Evolutionary conservation across 1,140 invertebrate genomes (phyloP).

Genomic region (Lerema accius): DNA sequence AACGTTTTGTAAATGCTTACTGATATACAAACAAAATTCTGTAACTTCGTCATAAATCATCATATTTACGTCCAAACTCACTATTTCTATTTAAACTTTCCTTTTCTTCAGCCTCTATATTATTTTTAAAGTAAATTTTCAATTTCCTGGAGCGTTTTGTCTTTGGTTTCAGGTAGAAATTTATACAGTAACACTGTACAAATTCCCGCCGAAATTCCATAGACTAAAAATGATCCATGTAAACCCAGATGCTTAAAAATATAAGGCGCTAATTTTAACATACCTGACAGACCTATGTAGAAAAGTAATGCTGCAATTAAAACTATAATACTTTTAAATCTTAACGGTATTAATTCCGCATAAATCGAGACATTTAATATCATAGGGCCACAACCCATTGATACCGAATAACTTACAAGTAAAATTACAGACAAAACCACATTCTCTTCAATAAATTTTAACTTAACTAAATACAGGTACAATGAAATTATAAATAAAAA

Average conservation of each 20-base stretch:
- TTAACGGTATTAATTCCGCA: constrained; percentile 45
- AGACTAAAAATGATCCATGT: constrained; percentile 45
- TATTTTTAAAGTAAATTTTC: constrained; percentile 38
- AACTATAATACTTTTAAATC: constrained; percentile 35
- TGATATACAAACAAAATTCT: too few relatives aligned
- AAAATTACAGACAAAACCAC: constrained; percentile 33
- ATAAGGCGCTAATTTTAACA: constrained; percentile 41
- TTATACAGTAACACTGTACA: constrained; percentile 42
- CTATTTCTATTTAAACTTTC: too few relatives aligned
- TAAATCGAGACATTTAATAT: constrained; percentile 44
- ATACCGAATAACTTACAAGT: constrained; percentile 37
- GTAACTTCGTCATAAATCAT: too few relatives aligned
- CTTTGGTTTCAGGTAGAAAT: constrained; percentile 49
- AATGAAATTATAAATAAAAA: constrained; percentile 41
- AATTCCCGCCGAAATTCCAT: constrained; percentile 34
- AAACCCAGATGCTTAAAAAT: constrained; percentile 40
- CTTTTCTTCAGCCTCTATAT: too few relatives aligned
- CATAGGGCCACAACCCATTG: constrained; percentile 41
- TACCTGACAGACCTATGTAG: constrained; percentile 32
- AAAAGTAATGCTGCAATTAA: constrained; percentile 39
- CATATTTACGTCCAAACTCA: too few relatives aligned
- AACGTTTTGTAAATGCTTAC: too few relatives aligned
- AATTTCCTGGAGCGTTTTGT: constrained; percentile 45
- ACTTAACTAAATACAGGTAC: constrained; percentile 39
- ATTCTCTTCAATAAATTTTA: constrained; percentile 26